Base-by-base conservation (phyloP, 2,888 invertebrate species). In the Anthrax anthrax region DNA sequence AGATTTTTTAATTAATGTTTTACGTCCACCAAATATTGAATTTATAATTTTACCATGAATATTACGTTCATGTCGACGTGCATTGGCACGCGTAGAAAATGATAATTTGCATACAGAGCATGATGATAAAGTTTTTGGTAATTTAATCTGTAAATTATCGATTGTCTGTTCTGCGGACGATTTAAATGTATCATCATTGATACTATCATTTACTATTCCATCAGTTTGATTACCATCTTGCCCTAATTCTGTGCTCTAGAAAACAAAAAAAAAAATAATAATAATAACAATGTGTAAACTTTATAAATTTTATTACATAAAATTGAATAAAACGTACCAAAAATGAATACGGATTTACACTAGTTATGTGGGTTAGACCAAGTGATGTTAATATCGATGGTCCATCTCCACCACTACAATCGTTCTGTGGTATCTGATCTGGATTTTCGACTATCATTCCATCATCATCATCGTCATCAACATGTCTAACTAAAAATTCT, bases 31-130 rank as follows among this genome's bases (percentile, higher is more conserved):
- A 34, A 36, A 10, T 45, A 19, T 36, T 38, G 42, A 17, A 36
- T 41, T 14, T 17, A 43, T 5, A 14, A 14, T 16, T 36, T 45
- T 45, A 4, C 65, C 65, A 53, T 69, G 69, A 47, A 69, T 55
- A 51, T 69, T 69, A 32, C 67, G 64, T 46, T 69, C 69, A 42
- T 69, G 69, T 1, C 69, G 65, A 18, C 67, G 60, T 12, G 69
- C 69, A 56, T 69, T 69, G 43, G 69, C 68, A 2, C 67, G 60
- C 36, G 69, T 67, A 14, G 68, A 67, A 49, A 69, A 69, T 47
- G 65, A 62, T 37, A 69, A 55, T 50, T 68, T 65, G 48, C 69
- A 69, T 9, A 68, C 63, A 19, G 66, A 62, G 44, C 69, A 69
- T 9, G 29, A 32, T 12, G 29, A 32, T 12, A 32, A 32, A 4